Base-by-base conservation (phyloP, 1,140 invertebrate genomes). In the Ylistrum balloti region DNA sequence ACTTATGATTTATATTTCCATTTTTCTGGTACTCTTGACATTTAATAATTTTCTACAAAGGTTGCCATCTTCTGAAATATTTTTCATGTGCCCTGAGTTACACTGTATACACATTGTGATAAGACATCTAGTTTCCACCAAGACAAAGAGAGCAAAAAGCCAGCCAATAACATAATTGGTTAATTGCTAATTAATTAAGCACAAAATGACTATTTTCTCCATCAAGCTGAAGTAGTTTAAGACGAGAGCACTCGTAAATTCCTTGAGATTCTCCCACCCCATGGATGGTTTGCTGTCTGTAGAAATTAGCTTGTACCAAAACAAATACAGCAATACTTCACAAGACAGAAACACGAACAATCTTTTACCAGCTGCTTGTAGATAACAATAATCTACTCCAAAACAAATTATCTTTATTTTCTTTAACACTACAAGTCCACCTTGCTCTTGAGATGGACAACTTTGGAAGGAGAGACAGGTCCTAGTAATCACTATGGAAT, bases 401-500 rank as follows among this genome's bases (percentile, higher is more conserved):
- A 74, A 74, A 74, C 56, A 74, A 74, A 74, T 74, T 74, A 74
- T 28, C 56, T 74, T 74, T 74, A 74, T 74, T 74, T 74, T 28
- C 56, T 74, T 74, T 74, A n/a, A 74, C 56, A 74, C 56, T 74
- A 74, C 56, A 74, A 74, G n/a, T 74, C 56, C 56, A 74, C 56
- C 56, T 74, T 74, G 56, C 56, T 74, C 56, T 74, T 28, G 22
- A 74, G n/a, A 17, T 74, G 22, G n/a, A 74, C 56, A 74, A n/a
- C 56, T 74, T 74, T 22, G n/a, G 56, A 74, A n/a, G 56, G 56
- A 74, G 56, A 74, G 45, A 48, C 2, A 48, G n/a, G n/a, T 74
- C 13, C n/a, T 74, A 28, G 28, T 74, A 28, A 74, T 74, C n/a
- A 74, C n/a, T 9, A 28, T 3, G 56, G n/a, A 74, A 74, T 28